Percentiles rank a stretch among this genome's conserved stretches.
phyloP scores from a whole-genome alignment of 2,113 vertebrate species.

The Myiopsitta monachus region DNA sequence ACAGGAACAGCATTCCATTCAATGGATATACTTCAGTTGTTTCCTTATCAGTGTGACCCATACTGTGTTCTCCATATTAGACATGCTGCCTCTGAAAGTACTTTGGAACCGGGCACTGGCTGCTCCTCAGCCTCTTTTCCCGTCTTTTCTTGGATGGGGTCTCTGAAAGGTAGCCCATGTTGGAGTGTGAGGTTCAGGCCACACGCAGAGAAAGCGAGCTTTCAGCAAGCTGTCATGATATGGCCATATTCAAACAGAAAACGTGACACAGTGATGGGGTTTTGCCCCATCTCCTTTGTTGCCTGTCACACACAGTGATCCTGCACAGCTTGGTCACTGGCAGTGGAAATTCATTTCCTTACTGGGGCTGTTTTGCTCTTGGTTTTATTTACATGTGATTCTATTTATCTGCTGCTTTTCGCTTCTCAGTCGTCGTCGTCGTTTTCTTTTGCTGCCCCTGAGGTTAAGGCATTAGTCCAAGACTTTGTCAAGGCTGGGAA shows the following conservation, averaged over 20 bases:
- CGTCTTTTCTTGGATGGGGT: background rate
- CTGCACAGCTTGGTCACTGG: background rate
- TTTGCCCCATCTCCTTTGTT: accelerated
- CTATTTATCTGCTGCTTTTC: background rate
- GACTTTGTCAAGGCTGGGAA: background rate
- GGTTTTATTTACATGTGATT: background rate
- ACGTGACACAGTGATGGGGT: accelerated
- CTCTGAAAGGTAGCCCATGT: too few species aligned
- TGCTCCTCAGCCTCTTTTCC: background rate
- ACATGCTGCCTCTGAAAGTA: background rate
- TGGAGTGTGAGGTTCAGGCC: background rate
- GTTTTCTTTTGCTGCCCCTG: background rate
- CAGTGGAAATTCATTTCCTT: background rate
- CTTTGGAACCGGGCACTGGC: background rate
- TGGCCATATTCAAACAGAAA: background rate
- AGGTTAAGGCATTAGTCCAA: background rate
- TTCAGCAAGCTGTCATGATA: background rate
- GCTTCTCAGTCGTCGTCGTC: background rate
- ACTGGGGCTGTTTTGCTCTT: background rate
- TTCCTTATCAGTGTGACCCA: background rate
- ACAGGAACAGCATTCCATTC: accelerated
- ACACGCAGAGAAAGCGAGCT: background rate
- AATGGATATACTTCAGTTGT: accelerated
- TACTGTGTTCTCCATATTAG: background rate
- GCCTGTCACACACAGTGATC: background rate